A percentile compares a stretch with the other conserved stretches of the same genome.
These are phyloP conservation scores for Tragelaphus imberbis DNA, from an alignment of 2,113 vertebrate genomes.

Conservation along the genomic window DNA sequence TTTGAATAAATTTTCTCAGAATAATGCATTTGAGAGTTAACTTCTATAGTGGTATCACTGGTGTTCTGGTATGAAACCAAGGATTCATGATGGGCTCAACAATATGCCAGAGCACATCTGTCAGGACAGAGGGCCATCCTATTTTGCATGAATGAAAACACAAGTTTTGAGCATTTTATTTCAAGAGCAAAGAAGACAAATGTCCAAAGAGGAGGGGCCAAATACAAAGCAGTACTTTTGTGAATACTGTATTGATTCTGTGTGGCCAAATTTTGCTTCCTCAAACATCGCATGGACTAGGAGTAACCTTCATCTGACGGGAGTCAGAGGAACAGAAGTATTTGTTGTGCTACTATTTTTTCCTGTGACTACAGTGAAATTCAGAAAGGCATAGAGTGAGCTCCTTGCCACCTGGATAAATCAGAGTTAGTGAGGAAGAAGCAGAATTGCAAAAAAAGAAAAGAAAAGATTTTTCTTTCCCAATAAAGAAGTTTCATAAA, in stretches of 20 bases:
- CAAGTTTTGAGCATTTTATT: not conserved
- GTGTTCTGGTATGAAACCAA: not conserved
- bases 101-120: not conserved
- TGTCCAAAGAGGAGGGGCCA: not conserved
- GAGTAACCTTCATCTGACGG: not conserved
- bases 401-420: not conserved
- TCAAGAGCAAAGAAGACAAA: not conserved
- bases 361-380: not conserved
- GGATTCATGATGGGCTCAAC: not conserved
- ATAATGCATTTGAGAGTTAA: not conserved
- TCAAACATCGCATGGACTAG: not conserved
- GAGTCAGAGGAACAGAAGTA: not conserved
- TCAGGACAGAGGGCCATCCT: not conserved
- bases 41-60: not conserved
- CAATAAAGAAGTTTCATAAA: conserved; percentile 2
- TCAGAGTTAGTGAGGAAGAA: not conserved
- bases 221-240: not conserved
- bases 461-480: not conserved
- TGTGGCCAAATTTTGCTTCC: not conserved
- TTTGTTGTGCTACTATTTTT: not conserved
- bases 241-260: not conserved
- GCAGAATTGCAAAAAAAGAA: not conserved
- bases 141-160: not conserved
- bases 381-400: not conserved
- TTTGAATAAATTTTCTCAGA: conserved; percentile 47